These are phyloP conservation scores for Cyprinus carpio DNA, from an alignment of 2,113 vertebrate genomes.

Conservation along the genomic window DNA sequence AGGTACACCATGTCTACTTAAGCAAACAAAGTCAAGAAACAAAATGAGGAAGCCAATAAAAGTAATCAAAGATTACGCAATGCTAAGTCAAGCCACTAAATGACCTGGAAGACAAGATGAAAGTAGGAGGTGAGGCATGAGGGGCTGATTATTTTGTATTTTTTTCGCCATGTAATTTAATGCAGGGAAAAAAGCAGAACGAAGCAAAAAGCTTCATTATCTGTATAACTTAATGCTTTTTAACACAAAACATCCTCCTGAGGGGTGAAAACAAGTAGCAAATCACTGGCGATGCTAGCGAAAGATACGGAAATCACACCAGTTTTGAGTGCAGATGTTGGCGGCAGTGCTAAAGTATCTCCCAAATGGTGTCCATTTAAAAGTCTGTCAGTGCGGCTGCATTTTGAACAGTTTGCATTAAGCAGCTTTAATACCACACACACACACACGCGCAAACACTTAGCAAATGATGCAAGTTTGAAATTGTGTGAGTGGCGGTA, in stretches of 20 bases:
- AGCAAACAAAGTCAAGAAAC: background rate
- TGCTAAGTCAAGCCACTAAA: background rate
- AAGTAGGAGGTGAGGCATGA: background rate
- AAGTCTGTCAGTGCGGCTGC: background rate
- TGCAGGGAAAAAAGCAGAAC: background rate
- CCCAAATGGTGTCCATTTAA: conserved; percentile 32
- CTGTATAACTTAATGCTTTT: background rate
- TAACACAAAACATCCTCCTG: background rate
- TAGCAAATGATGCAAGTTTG: conserved; percentile 1
- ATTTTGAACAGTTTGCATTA: conserved; percentile 18
- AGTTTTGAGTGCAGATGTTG: conserved; percentile 30
- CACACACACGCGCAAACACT: conserved; percentile 18
- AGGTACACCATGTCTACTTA: background rate
- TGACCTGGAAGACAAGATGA: background rate
- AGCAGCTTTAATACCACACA: conserved; percentile 32
- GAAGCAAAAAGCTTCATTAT: background rate
- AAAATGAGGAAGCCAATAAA: background rate
- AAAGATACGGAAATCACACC: background rate
- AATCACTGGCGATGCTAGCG: background rate
- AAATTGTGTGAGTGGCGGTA: background rate
- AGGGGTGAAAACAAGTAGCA: background rate
- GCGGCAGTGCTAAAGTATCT: conserved; percentile 10
- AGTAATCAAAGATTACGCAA: background rate
- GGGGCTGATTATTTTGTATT: background rate
- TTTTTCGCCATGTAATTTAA: background rate